Conservation (phyloP, 2,888 invertebrate species). For the Acronicta alni region DNA sequence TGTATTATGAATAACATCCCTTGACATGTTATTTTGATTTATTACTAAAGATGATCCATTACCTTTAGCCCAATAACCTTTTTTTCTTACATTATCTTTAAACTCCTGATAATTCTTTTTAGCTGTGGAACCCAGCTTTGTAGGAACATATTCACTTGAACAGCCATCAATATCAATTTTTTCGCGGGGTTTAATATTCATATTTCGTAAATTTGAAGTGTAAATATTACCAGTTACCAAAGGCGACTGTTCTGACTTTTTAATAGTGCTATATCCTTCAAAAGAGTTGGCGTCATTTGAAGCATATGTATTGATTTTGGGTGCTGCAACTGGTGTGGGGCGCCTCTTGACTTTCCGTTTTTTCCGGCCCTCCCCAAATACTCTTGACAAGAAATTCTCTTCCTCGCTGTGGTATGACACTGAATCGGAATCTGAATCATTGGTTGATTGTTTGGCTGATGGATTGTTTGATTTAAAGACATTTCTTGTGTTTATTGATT, state of each 20-base stretch:
- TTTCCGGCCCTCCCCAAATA: slow-evolving; percentile 76
- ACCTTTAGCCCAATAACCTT: slow-evolving; percentile 85
- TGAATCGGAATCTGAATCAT: slow-evolving; percentile 79
- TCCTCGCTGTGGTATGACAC: slow-evolving; percentile 81
- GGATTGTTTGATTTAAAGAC: slow-evolving; percentile 42
- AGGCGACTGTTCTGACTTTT: slow-evolving; percentile 73
- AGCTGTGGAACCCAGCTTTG: slow-evolving; percentile 79
- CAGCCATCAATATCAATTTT: slow-evolving; percentile 74
- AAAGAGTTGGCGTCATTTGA: slow-evolving; percentile 61
- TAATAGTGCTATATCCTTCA: slow-evolving; percentile 78
- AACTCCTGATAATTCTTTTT: slow-evolving; percentile 85
- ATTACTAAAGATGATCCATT: slow-evolving; percentile 72
- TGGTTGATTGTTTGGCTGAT: slow-evolving; percentile 59
- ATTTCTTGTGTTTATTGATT: slow-evolving; percentile 55
- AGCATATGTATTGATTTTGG: slow-evolving; percentile 59
- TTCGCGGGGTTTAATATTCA: slow-evolving; percentile 70
- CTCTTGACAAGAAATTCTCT: slow-evolving; percentile 81
- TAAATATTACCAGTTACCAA: slow-evolving; percentile 82
- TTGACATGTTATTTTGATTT: slow-evolving; percentile 57
- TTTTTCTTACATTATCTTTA: slow-evolving; percentile 81
- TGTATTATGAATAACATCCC: slow-evolving; percentile 39
- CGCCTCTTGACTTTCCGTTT: slow-evolving; percentile 73
- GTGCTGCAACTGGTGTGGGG: slow-evolving; percentile 43
- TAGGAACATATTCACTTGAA: slow-evolving; percentile 85
- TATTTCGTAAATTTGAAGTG: slow-evolving; percentile 76